These are phyloP conservation scores for Lophura nycthemera DNA, from an alignment of 2,113 vertebrate species.

Conservation along the genomic window DNA sequence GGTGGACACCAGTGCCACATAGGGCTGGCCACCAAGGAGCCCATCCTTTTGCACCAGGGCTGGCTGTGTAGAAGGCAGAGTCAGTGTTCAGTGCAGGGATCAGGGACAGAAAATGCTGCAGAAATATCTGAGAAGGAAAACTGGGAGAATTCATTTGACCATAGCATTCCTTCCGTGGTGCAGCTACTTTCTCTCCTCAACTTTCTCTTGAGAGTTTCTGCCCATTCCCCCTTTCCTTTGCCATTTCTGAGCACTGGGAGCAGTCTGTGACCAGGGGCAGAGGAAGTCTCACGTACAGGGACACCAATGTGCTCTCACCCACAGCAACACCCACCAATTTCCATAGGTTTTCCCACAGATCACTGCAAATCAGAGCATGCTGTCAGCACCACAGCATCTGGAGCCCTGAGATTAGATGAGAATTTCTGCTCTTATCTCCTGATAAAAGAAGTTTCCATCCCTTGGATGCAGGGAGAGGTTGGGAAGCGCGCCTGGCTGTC, in stretches of 20 bases:
- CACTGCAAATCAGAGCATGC: not conserved
- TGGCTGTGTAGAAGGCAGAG: not conserved
- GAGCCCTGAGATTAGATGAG: not conserved
- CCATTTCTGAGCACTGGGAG: not conserved
- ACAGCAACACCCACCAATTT: not conserved
- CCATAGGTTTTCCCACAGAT: not conserved
- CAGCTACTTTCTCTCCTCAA: no score
- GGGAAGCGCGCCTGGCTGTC: not conserved
- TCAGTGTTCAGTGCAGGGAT: not conserved
- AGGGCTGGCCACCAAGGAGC: not conserved
- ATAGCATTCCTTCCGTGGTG: no score
- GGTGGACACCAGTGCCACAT: no score
- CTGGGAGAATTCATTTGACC: not conserved
- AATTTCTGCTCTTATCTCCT: conserved; percentile 4
- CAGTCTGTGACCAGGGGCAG: not conserved
- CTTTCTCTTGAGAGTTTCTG: not conserved
- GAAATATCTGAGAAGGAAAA: not conserved
- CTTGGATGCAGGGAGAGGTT: not conserved
- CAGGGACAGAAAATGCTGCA: not conserved
- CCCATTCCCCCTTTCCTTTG: accelerated
- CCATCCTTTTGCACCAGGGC: not conserved
- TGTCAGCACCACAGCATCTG: not conserved
- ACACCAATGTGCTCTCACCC: accelerated
- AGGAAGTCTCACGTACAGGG: not conserved
- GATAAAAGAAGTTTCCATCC: not conserved